A percentile compares a stretch with the other conserved stretches of the same genome.
Conservation (phyloP, 2,888 invertebrate genomes). For the Zaprionus bogoriensis region DNA sequence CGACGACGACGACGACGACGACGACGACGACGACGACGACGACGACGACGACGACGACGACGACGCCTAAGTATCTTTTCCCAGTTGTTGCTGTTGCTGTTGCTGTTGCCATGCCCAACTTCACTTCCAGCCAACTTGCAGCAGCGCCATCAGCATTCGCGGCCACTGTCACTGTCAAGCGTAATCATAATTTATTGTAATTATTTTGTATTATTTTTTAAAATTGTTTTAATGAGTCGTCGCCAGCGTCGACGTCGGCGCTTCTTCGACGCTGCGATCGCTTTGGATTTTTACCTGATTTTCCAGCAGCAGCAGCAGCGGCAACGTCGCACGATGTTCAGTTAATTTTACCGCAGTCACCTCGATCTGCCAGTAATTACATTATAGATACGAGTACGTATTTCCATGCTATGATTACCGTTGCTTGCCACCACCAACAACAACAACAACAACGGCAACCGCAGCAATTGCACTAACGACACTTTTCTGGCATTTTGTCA, state of each 20-base stretch:
- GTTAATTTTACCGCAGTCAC: constrained; percentile 65
- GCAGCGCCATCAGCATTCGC: constrained; percentile 56
- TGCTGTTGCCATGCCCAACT: constrained; percentile 48
- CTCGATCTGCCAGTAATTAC: constrained; percentile 72
- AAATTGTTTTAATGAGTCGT: constrained; percentile 78
- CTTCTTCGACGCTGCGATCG: constrained; percentile 52
- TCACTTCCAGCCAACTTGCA: constrained; percentile 50
- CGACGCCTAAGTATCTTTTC: constrained; percentile 51
- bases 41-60: not conserved
- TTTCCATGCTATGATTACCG: constrained; percentile 71
- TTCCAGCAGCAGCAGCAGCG: constrained; percentile 27
- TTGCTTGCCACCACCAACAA: constrained; percentile 35
- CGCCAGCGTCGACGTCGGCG: constrained; percentile 37
- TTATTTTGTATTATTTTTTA: constrained; percentile 80
- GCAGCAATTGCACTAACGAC: constrained; percentile 29
- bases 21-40: not conserved
- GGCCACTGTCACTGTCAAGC: constrained; percentile 77
- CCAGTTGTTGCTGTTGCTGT: constrained; percentile 23
- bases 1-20: constrained; percentile 1
- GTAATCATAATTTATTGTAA: constrained; percentile 80
- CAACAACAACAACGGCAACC: constrained; percentile 23
- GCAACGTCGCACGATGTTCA: constrained; percentile 45
- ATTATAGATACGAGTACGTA: constrained; percentile 65
- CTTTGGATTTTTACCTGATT: constrained; percentile 62
- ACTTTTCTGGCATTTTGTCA: constrained; percentile 65